A percentile compares a stretch with the other conserved stretches of the same genome.
Evolutionary conservation across 2,113 vertebrate genomes (phyloP).

Genomic region (Takifugu bimaculatus): DNA sequence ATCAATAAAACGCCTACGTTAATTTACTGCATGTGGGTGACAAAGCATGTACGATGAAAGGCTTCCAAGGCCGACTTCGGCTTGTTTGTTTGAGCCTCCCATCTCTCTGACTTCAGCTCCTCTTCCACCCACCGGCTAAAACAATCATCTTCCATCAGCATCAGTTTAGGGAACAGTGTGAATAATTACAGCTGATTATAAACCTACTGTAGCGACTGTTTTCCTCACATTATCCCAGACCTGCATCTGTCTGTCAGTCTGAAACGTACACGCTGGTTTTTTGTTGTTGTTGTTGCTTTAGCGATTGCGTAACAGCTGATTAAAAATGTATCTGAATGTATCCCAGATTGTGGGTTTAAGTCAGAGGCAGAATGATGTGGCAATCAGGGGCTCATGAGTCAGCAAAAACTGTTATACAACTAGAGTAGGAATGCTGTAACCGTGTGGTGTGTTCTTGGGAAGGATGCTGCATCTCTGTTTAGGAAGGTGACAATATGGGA

Average conservation of each 20-base stretch:
- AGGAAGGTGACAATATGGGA: not conserved
- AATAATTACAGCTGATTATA: conserved; percentile 17
- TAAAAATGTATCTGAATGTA: conserved; percentile 5
- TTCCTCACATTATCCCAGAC: no score
- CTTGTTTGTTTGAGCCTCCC: conserved; percentile 7
- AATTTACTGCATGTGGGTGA: conserved; percentile 21
- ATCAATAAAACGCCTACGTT: conserved; percentile 20
- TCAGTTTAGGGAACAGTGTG: conserved; percentile 37
- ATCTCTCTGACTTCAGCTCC: conserved; percentile 29
- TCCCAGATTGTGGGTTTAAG: conserved; percentile 26
- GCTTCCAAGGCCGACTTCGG: conserved; percentile 30
- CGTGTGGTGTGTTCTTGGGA: not conserved
- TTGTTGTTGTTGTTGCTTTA: conserved; percentile 2
- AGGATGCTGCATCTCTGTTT: not conserved
- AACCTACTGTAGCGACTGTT: not conserved
- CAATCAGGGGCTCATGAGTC: conserved; percentile 31
- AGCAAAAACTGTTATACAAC: conserved; percentile 31
- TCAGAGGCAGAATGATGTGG: conserved; percentile 31
- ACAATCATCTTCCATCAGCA: conserved; percentile 26
- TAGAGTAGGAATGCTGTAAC: conserved; percentile 1
- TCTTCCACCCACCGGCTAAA: conserved; percentile 32
- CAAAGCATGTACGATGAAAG: conserved; percentile 22
- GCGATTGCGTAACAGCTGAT: no score
- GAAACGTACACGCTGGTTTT: not conserved
- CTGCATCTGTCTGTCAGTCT: not conserved